phyloP scores from a whole-genome alignment of 1,140 invertebrate genomes.

The Drosophila subobscura region DNA sequence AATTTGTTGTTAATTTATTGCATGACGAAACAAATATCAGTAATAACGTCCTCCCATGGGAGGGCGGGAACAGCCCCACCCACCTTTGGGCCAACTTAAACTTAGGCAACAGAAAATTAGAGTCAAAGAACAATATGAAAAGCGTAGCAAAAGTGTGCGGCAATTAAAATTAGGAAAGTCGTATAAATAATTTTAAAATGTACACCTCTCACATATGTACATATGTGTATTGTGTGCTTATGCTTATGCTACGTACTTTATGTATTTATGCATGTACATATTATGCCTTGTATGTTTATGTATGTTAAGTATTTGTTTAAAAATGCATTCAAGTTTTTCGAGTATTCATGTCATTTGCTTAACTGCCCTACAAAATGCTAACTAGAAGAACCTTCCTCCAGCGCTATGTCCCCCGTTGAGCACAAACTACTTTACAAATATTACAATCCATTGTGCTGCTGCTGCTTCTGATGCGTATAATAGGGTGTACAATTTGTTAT shows the following conservation, averaged over 20 bases:
- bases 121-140: constrained; percentile 50
- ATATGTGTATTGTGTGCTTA: constrained; percentile 7
- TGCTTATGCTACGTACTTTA: constrained; percentile 2
- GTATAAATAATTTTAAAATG: constrained; percentile 47
- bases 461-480: constrained; percentile 11
- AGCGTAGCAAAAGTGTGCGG: constrained; percentile 69
- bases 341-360: constrained; percentile 78
- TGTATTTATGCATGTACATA: constrained; percentile 23
- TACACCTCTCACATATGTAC: constrained; percentile 39
- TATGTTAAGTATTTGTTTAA: constrained; percentile 66
- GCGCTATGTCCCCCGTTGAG: constrained; percentile 23
- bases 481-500: constrained; percentile 24
- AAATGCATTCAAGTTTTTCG: constrained; percentile 75
- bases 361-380: constrained; percentile 66
- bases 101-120: constrained; percentile 71
- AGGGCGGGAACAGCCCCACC: too few species aligned
- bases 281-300: constrained; percentile 35
- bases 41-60: constrained; percentile 50
- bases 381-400: constrained; percentile 49
- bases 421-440: constrained; percentile 77
- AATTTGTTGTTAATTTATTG: constrained; percentile 50
- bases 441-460: constrained; percentile 57
- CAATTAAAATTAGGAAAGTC: constrained; percentile 46
- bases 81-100: constrained; percentile 65
- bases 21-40: constrained; percentile 70